phyloP scores from a whole-genome alignment of 2,888 invertebrate genomes.

The Mesorhabditis spiculigera region DNA sequence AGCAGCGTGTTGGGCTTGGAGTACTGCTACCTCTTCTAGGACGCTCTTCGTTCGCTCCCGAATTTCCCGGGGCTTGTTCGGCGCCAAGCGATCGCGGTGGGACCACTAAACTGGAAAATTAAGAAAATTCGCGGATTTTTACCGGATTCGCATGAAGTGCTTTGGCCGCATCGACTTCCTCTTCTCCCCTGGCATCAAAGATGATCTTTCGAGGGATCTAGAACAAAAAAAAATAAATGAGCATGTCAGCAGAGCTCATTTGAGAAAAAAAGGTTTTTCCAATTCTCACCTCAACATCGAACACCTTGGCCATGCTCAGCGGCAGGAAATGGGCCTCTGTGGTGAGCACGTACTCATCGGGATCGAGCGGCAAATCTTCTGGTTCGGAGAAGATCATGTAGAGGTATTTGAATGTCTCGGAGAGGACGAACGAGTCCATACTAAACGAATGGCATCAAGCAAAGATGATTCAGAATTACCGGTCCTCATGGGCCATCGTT shows the following conservation, averaged over 20 bases:
- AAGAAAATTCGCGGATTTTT: not conserved
- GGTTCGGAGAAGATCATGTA: conserved; percentile 85
- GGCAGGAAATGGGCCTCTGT: conserved; percentile 90
- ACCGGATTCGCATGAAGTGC: conserved; percentile 5
- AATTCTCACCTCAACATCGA: not conserved
- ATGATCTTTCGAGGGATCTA: not conserved
- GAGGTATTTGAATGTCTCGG: conserved; percentile 95
- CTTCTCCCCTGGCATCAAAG: not conserved
- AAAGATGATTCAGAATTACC: conserved; percentile 54
- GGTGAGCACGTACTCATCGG: conserved; percentile 64
- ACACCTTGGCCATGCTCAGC: conserved; percentile 61
- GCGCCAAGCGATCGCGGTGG: not conserved
- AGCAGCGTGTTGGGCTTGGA: conserved; percentile 5
- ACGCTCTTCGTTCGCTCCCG: conserved; percentile 35
- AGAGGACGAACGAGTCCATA: conserved; percentile 95
- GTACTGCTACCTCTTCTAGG: conserved; percentile 27
- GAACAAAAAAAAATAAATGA: too few relatives aligned
- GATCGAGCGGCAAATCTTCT: conserved; percentile 58
- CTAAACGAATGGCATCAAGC: conserved; percentile 61
- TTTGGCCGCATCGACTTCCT: conserved; percentile 5
- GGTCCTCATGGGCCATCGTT: conserved; percentile 78
- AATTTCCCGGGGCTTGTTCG: not conserved
- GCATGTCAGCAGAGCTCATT: too few relatives aligned
- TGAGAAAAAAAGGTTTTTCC: too few relatives aligned
- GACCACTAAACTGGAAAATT: not conserved